A percentile compares a stretch with the other conserved stretches of the same genome.
These are phyloP conservation scores for Allophyes oxyacanthae DNA, from an alignment of 2,888 invertebrate species.

Conservation along the genomic window DNA sequence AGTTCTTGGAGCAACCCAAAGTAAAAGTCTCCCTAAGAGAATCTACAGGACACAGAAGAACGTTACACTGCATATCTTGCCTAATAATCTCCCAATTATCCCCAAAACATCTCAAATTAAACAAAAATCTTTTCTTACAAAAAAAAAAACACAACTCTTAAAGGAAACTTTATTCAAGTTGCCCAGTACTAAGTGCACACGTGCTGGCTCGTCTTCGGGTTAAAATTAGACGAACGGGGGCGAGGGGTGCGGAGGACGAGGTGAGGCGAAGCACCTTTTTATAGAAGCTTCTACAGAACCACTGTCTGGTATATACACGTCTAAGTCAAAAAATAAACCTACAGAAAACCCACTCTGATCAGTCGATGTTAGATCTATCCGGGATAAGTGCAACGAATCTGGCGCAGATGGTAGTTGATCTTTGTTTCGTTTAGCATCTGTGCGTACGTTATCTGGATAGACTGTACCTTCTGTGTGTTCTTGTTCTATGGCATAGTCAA, in stretches of 20 bases:
- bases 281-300: slow-evolving; percentile 81
- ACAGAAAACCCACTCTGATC: slow-evolving; percentile 33
- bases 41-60: slow-evolving; percentile 8
- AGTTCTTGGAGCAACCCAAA: not conserved
- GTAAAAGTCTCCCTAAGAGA: slow-evolving; percentile 4
- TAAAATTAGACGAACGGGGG: slow-evolving; percentile 80
- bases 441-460: slow-evolving; percentile 2
- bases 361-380: not conserved
- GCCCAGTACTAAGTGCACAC: slow-evolving; percentile 83
- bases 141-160: slow-evolving; percentile 53
- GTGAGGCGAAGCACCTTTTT: slow-evolving; percentile 84
- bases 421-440: slow-evolving; percentile 3
- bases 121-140: slow-evolving; percentile 40
- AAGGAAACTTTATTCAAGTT: slow-evolving; percentile 79
- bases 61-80: slow-evolving; percentile 24
- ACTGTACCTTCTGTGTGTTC: slow-evolving; percentile 41
- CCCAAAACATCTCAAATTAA: slow-evolving; percentile 43
- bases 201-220: slow-evolving; percentile 84
- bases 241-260: slow-evolving; percentile 58
- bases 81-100: slow-evolving; percentile 49
- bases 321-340: slow-evolving; percentile 40
- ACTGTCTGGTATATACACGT: slow-evolving; percentile 74
- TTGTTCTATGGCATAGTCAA: slow-evolving; percentile 45
- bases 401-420: slow-evolving; percentile 1
- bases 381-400: not conserved